Percentiles rank a stretch among this genome's conserved stretches.
These are phyloP conservation scores for Pachyrhynchus sulphureomaculatus DNA, from an alignment of 1,140 invertebrate species.

Conservation along the genomic window DNA sequence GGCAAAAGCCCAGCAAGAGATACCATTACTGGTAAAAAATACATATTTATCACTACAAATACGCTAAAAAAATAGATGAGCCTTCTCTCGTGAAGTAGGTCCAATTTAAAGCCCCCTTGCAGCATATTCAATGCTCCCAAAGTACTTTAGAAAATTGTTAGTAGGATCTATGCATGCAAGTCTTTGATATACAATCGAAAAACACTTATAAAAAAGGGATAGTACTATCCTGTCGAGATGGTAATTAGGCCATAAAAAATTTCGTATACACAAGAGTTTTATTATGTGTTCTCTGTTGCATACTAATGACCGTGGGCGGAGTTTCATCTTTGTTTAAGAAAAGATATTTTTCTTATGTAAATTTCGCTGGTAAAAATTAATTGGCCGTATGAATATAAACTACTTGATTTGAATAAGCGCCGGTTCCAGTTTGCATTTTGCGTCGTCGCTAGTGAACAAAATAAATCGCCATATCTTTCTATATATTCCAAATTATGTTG, in stretches of 20 bases:
- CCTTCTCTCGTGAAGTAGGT: too few relatives aligned
- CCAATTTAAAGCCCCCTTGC: too few relatives aligned
- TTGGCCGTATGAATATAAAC: conserved; percentile 15
- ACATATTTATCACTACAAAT: too few relatives aligned
- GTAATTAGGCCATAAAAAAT: conserved; percentile 15
- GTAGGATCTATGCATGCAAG: background rate
- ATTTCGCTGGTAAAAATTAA: conserved; percentile 12
- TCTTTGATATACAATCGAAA: background rate
- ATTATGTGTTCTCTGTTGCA: conserved; percentile 8
- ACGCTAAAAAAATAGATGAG: too few relatives aligned
- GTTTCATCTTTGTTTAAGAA: conserved; percentile 12
- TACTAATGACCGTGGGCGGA: conserved; percentile 2
- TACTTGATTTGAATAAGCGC: background rate
- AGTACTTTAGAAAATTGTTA: too few relatives aligned
- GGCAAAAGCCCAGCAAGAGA: too few relatives aligned
- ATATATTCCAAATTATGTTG: too few relatives aligned
- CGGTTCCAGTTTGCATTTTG: too few relatives aligned
- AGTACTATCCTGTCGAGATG: background rate
- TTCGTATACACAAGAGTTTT: conserved; percentile 5
- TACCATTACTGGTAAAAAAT: too few relatives aligned
- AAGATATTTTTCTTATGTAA: conserved; percentile 15
- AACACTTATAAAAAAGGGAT: background rate
- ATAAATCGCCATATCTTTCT: too few relatives aligned
- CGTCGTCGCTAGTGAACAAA: too few relatives aligned
- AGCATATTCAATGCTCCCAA: too few relatives aligned